Percentiles rank a stretch among this genome's conserved stretches.
phyloP scores from a whole-genome alignment of 2,113 vertebrate genomes.

The Gnathonemus echidnorhynchus region DNA sequence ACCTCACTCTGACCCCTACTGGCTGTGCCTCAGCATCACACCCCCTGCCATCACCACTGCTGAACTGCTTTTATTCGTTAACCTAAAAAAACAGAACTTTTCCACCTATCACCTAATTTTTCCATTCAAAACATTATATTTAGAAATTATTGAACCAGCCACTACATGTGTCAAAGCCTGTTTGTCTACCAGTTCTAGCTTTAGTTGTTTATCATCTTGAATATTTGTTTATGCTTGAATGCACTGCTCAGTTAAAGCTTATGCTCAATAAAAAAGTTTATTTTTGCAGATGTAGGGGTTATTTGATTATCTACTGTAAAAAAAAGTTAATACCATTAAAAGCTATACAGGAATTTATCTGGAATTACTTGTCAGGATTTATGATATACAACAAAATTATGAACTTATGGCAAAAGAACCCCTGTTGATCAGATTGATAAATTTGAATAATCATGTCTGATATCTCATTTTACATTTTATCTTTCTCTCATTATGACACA shows the following conservation, averaged over 20 bases:
- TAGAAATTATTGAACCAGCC: background rate
- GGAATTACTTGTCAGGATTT: background rate
- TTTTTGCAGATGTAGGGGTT: conserved; percentile 6
- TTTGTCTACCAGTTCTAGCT: background rate
- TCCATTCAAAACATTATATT: background rate
- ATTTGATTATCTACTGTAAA: background rate
- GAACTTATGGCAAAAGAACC: background rate
- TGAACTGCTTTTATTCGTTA: background rate
- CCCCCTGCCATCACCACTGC: background rate
- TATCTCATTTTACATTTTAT: background rate
- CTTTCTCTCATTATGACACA: background rate
- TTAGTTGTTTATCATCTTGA: background rate
- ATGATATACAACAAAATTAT: background rate
- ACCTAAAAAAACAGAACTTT: background rate
- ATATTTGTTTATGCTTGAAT: background rate
- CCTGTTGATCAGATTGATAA: background rate
- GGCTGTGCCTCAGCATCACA: conserved; percentile 45
- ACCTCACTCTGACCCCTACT: conserved; percentile 48
- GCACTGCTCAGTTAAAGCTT: background rate
- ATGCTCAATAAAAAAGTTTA: background rate
- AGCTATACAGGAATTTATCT: background rate
- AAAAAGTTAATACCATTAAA: background rate
- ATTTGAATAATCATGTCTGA: background rate
- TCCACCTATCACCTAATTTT: background rate
- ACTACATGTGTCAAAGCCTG: background rate